Base-by-base conservation (phyloP, 2,113 vertebrate genomes). In the Crocuta crocuta region DNA sequence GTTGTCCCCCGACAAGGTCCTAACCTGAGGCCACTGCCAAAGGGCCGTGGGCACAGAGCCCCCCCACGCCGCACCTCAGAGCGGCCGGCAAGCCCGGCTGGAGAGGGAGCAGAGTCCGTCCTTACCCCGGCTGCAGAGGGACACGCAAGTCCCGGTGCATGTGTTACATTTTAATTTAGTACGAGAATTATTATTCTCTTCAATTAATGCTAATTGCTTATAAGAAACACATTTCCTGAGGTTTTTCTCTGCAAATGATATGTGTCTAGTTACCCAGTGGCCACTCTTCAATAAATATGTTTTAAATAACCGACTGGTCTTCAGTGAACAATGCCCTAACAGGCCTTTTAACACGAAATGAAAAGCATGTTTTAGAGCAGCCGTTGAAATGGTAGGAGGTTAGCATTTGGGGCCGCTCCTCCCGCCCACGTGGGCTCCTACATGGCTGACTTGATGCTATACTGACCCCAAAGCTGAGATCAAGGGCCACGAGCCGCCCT, bases 111-210 rank as follows among this genome's bases (percentile, higher is more conserved):
- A 9, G 8, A 9, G 50, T 55, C 6, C 0, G 21, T 10, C 48
- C 70, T 79, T 12, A 5, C 13, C 4, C 0, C 33, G 24, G 1
- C 61, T 35, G 15, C 73, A 10, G 10, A 16, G 90, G 39, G 48
- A n/a, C 5, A 1, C 2, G 0, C 31, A 16, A n/a, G 76, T 10
- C 35, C 21, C 50, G 4, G 7, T 7, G 4, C n/a, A 0, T 7
- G 23, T 12, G 83, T 0, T 83, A n/a, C 2, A 1, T 50, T 35
- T 17, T 13, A 16, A 23, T 13, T 28, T 1, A 28, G 28, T 13
- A 26, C 6, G n/a, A 1, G 9, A 1, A 23, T 43, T 31, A 35
- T 55, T 82, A 21, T 10, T 2, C 48, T 58, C 84, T 55, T 31
- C 50, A 35, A 0, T 35, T 50, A 83, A 39, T 33, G 48, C 43